Evolutionary conservation across 2,113 vertebrate genomes (phyloP).

Genomic region (Pelmatolapia mariae): DNA sequence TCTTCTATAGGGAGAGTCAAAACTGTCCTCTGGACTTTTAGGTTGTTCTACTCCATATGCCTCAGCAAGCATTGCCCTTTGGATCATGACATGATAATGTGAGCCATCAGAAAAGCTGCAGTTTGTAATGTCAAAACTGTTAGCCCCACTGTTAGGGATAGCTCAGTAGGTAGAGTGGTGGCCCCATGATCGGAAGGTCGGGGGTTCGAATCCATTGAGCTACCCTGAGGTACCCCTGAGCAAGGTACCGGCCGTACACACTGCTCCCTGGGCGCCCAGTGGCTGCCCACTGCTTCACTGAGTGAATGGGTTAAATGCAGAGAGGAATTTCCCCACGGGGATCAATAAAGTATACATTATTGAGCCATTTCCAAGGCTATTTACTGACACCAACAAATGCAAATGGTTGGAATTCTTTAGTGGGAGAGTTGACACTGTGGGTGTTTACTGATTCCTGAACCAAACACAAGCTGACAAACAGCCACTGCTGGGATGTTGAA

Average conservation of each 20-base stretch:
- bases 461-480: background rate
- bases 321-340: background rate
- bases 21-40: constrained; percentile 14
- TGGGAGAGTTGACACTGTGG: background rate
- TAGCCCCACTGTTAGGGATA: background rate
- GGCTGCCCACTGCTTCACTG: background rate
- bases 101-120: background rate
- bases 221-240: background rate
- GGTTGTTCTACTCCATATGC: constrained; percentile 22
- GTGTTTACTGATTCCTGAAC: background rate
- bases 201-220: background rate
- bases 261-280: background rate
- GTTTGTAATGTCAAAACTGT: constrained; percentile 1
- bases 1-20: constrained; percentile 1
- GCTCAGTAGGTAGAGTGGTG: background rate
- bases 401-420: background rate
- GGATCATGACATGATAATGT: constrained; percentile 25
- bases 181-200: background rate
- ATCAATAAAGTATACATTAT: background rate
- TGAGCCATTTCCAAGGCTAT: background rate
- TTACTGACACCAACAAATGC: background rate
- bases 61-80: constrained; percentile 15
- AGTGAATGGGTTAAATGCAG: background rate
- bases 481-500: background rate
- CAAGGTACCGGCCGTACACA: rapidly evolving